Base-by-base conservation (phyloP, 2,113 vertebrate genomes). In the Antennarius striatus region DNA sequence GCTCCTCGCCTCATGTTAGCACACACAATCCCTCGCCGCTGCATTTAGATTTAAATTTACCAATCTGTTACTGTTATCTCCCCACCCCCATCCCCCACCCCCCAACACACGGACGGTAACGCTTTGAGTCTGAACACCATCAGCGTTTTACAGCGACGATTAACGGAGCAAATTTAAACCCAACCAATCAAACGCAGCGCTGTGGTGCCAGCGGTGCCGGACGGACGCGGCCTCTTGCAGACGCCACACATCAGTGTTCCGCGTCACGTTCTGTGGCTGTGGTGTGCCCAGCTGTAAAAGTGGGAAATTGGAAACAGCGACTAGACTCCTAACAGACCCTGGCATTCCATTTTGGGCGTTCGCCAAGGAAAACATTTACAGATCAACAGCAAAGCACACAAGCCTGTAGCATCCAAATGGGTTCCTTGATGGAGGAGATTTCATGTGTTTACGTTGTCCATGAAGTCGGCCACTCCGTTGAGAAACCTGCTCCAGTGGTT, bases 271-370 rank as follows among this genome's bases (percentile, higher is more conserved):
- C 78, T 58, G 80, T 73, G 67, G 74, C 85, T 77, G 63, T 66
- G 56, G 73, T 73, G 84, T 71, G 83, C 72, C 84, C 81, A 77
- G 84, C 82, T 84, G 87, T 83, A 86, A 87, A 91, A 89, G 81
- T 82, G 70, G 81, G 73, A 87, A 84, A 91, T 89, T 90, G 88
- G 81, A 85, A 90, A 87, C 85, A 78, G 84, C 74, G 83, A 85
- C 84, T 86, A 81, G 78, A 77, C 63, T 79, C 65, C 83, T 86
- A 86, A 90, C 85, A 85, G 74, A 68, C 54, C 80, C 73, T 85
- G 83, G 72, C 86, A 76, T 86, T 88, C 74, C 85, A 88, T 78
- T 86, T 80, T 10, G 69, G 68, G 73, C 68, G 71, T 79, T 73
- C 61, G 63, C 75, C 16, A 57, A 68, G 67, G 64, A 71, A 80